A percentile compares a stretch with the other conserved stretches of the same genome.
Conservation (phyloP, 2,797 vertebrate genomes). For the Echiichthys vipera region DNA sequence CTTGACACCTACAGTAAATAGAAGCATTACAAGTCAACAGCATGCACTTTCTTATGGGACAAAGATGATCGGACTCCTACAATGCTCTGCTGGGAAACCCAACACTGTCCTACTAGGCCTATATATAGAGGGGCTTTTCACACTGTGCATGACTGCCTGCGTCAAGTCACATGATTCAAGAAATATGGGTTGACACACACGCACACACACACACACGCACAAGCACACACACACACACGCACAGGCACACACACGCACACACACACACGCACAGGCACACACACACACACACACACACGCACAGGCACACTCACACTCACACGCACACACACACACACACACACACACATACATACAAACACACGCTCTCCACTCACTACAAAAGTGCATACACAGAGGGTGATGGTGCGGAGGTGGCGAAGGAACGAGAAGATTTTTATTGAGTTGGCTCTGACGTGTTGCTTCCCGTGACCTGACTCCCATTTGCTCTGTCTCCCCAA, state of each 20-base stretch:
- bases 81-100: slow-evolving; percentile 76
- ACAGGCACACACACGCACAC: slow-evolving; percentile 8
- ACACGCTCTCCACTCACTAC: background rate
- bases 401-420: slow-evolving; percentile 60
- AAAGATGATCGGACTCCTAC: slow-evolving; percentile 66
- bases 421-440: slow-evolving; percentile 72
- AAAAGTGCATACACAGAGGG: slow-evolving; percentile 14
- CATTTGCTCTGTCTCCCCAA: slow-evolving; percentile 67
- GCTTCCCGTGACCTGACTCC: slow-evolving; percentile 76
- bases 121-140: slow-evolving; percentile 81
- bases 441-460: slow-evolving; percentile 71
- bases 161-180: slow-evolving; percentile 80
- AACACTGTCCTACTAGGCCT: slow-evolving; percentile 76
- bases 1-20: slow-evolving; percentile 19
- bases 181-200: slow-evolving; percentile 67
- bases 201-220: slow-evolving; percentile 20
- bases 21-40: slow-evolving; percentile 39
- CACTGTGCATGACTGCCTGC: slow-evolving; percentile 75
- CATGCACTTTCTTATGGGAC: slow-evolving; percentile 52
- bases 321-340: slow-evolving; percentile 7
- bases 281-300: no score
- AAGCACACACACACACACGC: background rate
- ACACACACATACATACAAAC: slow-evolving; percentile 14
- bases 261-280: slow-evolving; percentile 7
- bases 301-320: slow-evolving; percentile 7